Conservation (phyloP, 2,797 vertebrate genomes). For the Micromesistius poutassou region DNA sequence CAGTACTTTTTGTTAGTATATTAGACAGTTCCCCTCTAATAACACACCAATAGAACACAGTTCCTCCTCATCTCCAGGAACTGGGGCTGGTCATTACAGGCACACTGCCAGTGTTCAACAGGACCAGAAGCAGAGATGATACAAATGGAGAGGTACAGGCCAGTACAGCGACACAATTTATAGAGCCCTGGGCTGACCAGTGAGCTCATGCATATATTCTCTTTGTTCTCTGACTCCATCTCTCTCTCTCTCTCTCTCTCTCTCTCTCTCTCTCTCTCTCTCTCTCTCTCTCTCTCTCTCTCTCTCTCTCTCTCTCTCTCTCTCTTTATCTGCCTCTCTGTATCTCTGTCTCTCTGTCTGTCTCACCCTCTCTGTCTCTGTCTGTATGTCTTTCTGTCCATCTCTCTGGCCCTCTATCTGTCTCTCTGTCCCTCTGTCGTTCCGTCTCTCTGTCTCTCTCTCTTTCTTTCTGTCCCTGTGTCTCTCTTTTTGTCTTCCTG, state of each 20-base stretch:
- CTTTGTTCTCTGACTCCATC: constrained; percentile 7
- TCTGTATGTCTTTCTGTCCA: neutral
- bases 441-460: neutral
- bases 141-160: constrained; percentile 74
- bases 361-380: neutral
- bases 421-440: neutral
- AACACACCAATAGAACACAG: neutral
- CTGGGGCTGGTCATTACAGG: constrained; percentile 97
- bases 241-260: constrained; percentile 7
- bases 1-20: neutral
- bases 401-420: neutral
- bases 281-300: neutral
- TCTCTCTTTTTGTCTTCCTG: neutral
- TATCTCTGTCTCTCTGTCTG: neutral
- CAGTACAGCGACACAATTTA: constrained; percentile 8
- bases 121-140: constrained; percentile 80
- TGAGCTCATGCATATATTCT: neutral
- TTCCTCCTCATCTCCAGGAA: constrained; percentile 72
- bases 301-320: neutral
- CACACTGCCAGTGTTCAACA: constrained; percentile 96
- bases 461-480: neutral
- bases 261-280: neutral
- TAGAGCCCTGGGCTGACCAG: neutral
- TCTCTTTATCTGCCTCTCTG: neutral
- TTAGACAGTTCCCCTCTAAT: neutral